Percentiles rank a stretch among this genome's conserved stretches.
Conservation (phyloP, 2,888 invertebrate species). For the Choristoneura rosaceana region DNA sequence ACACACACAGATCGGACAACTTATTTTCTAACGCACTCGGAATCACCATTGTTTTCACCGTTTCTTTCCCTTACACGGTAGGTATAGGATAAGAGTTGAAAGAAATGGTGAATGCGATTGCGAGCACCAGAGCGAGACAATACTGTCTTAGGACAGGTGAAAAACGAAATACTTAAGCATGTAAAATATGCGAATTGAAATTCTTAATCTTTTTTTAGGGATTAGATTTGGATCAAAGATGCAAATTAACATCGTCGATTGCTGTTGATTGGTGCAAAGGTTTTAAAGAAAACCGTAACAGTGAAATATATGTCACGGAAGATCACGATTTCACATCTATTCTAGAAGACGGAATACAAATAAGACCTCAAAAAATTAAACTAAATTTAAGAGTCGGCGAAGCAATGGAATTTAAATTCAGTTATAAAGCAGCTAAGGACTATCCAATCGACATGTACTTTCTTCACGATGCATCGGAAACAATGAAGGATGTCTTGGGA, state of each 20-base stretch:
- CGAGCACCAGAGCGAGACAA: too few species aligned
- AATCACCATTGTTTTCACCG: too few species aligned
- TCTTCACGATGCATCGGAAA: conserved; percentile 21
- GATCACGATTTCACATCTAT: conserved; percentile 17
- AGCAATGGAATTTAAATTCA: conserved; percentile 19
- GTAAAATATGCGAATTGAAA: neutral
- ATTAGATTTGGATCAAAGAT: conserved; percentile 20
- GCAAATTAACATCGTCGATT: conserved; percentile 9
- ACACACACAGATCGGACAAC: too few species aligned
- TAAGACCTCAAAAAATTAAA: conserved; percentile 31
- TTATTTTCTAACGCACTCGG: too few species aligned
- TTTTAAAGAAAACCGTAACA: conserved; percentile 10
- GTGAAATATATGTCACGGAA: neutral
- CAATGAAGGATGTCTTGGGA: conserved; percentile 11
- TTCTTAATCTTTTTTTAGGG: conserved; percentile 6
- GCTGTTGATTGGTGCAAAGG: conserved; percentile 6
- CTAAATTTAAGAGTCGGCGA: conserved; percentile 31
- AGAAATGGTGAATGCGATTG: too few species aligned
- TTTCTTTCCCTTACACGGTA: too few species aligned
- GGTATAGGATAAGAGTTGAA: too few species aligned
- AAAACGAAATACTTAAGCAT: too few species aligned
- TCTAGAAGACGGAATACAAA: conserved; percentile 20
- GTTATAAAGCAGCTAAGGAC: conserved; percentile 30
- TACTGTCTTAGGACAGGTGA: too few species aligned
- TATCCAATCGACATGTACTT: conserved; percentile 35